Conservation (phyloP, 2,888 invertebrate species). For the Choristoneura rosaceana region DNA sequence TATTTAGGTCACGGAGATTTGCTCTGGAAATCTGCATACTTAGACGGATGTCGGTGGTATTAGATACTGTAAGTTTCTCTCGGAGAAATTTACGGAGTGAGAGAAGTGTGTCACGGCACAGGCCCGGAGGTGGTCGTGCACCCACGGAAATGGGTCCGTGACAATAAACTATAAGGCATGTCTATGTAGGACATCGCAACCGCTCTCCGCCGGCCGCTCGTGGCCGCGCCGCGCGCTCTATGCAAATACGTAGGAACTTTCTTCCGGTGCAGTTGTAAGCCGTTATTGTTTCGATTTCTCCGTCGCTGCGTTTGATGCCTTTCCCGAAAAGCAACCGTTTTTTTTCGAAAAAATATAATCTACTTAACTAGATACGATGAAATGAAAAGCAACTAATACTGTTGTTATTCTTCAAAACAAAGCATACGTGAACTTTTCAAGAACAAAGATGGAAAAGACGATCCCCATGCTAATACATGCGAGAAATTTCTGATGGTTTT, state of each 20-base stretch:
- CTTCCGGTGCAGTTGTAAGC: slow-evolving; percentile 74
- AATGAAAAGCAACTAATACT: background rate
- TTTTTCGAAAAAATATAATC: background rate
- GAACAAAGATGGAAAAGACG: background rate
- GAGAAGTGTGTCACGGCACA: slow-evolving; percentile 76
- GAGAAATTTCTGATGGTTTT: background rate
- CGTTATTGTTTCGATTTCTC: slow-evolving; percentile 80
- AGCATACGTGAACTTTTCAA: too few relatives aligned
- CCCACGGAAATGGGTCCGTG: slow-evolving; percentile 80
- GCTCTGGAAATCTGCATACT: slow-evolving; percentile 82
- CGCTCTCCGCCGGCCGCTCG: slow-evolving; percentile 61
- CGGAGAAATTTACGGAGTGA: slow-evolving; percentile 82
- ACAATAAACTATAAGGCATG: slow-evolving; percentile 78
- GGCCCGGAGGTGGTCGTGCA: slow-evolving; percentile 69
- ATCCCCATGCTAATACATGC: slow-evolving; percentile 45
- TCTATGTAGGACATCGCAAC: slow-evolving; percentile 78
- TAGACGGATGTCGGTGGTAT: slow-evolving; percentile 81
- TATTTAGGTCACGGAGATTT: slow-evolving; percentile 80
- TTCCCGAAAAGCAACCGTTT: slow-evolving; percentile 51
- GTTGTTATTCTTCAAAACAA: too few relatives aligned
- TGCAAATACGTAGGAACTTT: slow-evolving; percentile 80
- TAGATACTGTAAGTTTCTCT: slow-evolving; percentile 83
- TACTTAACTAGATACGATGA: background rate
- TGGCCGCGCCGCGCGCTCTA: slow-evolving; percentile 57
- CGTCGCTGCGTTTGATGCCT: slow-evolving; percentile 56